Conservation (phyloP, 2,888 invertebrate genomes). For the Rhingia campestris region DNA sequence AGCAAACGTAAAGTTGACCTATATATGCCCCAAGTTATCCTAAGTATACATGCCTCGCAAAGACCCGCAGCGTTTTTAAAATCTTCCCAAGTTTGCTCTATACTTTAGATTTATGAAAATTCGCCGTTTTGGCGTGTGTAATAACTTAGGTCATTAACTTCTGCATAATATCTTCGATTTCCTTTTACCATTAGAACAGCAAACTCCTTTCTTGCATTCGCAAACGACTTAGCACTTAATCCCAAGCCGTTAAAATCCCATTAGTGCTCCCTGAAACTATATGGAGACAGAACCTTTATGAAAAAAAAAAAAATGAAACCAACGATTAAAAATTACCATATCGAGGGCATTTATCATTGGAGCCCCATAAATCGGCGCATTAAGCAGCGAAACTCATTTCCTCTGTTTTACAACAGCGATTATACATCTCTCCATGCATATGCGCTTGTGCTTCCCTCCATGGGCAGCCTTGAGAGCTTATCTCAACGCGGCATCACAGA, state of each 20-base stretch:
- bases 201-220: not conserved
- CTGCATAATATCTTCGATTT: not conserved
- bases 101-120: slow-evolving; percentile 2
- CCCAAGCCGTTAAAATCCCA: slow-evolving; percentile 54
- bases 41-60: too few relatives aligned
- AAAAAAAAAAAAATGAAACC: slow-evolving; percentile 2
- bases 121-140: not conserved
- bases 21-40: too few relatives aligned
- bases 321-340: slow-evolving; percentile 29
- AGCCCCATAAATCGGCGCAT: slow-evolving; percentile 51
- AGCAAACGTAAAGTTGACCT: too few relatives aligned
- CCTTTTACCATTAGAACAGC: slow-evolving; percentile 4
- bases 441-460: not conserved
- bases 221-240: slow-evolving; percentile 36
- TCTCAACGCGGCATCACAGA: slow-evolving; percentile 11
- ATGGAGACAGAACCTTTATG: not conserved
- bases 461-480: slow-evolving; percentile 35
- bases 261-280: slow-evolving; percentile 25
- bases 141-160: slow-evolving; percentile 7
- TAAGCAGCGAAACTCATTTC: slow-evolving; percentile 53
- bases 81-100: too few relatives aligned
- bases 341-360: slow-evolving; percentile 54
- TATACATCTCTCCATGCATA: not conserved
- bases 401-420: slow-evolving; percentile 42
- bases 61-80: too few relatives aligned